A percentile compares a stretch with the other conserved stretches of the same genome.
Conservation (phyloP, 1,140 invertebrate genomes). For the Drosophila carrolli region DNA sequence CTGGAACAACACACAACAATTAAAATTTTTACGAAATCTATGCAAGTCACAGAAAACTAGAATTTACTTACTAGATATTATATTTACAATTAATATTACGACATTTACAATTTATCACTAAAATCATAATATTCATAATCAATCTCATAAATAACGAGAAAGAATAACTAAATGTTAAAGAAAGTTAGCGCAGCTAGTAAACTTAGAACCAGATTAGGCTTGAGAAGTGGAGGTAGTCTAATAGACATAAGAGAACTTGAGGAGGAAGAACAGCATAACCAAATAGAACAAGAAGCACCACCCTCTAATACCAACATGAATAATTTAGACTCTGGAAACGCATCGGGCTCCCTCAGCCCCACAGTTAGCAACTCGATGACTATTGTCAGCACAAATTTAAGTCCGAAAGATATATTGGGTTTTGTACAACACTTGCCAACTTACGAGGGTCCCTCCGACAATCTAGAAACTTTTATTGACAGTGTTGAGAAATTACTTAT, state of each 20-base stretch:
- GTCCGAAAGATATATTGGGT: neutral
- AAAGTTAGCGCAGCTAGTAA: slow-evolving; percentile 1
- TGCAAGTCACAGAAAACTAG: too few relatives aligned
- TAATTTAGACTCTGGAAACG: slow-evolving; percentile 6
- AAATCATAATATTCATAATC: neutral
- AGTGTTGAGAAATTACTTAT: slow-evolving; percentile 1
- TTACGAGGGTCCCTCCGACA: slow-evolving; percentile 1
- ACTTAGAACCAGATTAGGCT: neutral
- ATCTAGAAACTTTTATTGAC: neutral
- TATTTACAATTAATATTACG: neutral
- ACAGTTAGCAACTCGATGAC: slow-evolving; percentile 4
- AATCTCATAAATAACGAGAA: neutral
- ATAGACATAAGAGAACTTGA: neutral
- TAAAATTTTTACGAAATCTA: too few relatives aligned
- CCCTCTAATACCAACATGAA: neutral
- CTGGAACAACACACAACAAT: too few relatives aligned
- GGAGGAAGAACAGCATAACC: slow-evolving; percentile 2
- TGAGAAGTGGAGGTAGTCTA: neutral
- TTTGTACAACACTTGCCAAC: slow-evolving; percentile 11
- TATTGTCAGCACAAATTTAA: slow-evolving; percentile 7
- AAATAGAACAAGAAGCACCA: neutral
- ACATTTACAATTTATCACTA: neutral
- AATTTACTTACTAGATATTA: neutral
- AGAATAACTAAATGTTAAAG: slow-evolving; percentile 1
- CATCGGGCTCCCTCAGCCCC: slow-evolving; percentile 6